phyloP scores from a whole-genome alignment of 2,113 vertebrate species.

The Phalacrocorax aristotelis region DNA sequence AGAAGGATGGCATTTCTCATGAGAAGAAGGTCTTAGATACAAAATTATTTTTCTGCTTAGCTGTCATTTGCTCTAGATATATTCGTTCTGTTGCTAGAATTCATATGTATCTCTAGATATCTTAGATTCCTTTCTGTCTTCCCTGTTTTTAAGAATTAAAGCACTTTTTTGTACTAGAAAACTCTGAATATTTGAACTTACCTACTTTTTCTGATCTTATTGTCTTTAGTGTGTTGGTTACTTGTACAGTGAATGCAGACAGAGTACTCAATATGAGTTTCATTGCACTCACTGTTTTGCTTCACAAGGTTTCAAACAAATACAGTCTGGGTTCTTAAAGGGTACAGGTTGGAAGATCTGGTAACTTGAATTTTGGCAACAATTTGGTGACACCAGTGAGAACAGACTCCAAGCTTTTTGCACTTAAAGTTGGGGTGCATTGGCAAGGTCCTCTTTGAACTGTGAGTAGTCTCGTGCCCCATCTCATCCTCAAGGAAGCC shows the following conservation, averaged over 20 bases:
- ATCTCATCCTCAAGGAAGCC: background rate
- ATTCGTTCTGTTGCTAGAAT: background rate
- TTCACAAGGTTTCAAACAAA: background rate
- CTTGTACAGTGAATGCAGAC: background rate
- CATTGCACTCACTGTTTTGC: background rate
- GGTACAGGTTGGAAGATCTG: background rate
- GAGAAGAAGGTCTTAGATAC: background rate
- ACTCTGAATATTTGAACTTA: background rate
- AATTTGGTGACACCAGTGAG: background rate
- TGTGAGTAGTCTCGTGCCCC: fast-evolving
- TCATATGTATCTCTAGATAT: fast-evolving
- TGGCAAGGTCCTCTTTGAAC: background rate
- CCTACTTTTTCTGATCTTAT: background rate
- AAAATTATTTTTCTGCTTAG: background rate
- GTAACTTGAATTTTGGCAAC: background rate
- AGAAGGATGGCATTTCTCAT: background rate
- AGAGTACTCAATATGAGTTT: background rate
- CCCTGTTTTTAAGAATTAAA: background rate
- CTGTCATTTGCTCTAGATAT: background rate
- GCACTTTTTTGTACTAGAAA: background rate
- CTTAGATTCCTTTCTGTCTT: background rate
- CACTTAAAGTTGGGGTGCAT: background rate
- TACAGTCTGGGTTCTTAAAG: background rate
- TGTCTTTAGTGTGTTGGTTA: background rate
- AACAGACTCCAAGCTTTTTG: background rate